A percentile compares a stretch with the other conserved stretches of the same genome.
phyloP scores from a whole-genome alignment of 2,888 invertebrate genomes.

The Rhamnusium bicolor region DNA sequence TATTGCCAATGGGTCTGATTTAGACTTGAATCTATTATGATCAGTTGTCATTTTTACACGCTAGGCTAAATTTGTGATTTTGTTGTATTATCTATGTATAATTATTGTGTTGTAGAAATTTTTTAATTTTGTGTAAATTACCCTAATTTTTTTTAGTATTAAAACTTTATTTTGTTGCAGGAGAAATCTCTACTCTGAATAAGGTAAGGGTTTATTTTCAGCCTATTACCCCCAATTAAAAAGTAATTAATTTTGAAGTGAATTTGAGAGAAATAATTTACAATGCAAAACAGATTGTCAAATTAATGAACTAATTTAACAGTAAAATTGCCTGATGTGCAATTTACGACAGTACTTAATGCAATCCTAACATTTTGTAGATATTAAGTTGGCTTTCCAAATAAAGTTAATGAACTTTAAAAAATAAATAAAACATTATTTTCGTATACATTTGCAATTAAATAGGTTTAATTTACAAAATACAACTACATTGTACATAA shows the following conservation, averaged over 20 bases:
- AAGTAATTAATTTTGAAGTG: slow-evolving; percentile 20
- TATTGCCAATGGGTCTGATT: no score
- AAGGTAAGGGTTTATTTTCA: slow-evolving; percentile 22
- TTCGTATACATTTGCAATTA: slow-evolving; percentile 7
- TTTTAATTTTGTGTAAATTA: no score
- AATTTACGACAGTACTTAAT: background rate
- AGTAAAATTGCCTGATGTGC: slow-evolving; percentile 41
- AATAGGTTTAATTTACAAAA: background rate
- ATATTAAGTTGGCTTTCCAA: background rate
- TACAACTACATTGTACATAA: background rate
- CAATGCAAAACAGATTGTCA: slow-evolving; percentile 8
- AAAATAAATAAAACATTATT: slow-evolving; percentile 10
- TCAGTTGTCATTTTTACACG: no score
- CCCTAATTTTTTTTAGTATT: background rate
- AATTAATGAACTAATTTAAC: slow-evolving; percentile 51
- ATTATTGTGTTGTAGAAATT: no score
- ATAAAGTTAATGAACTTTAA: slow-evolving; percentile 6
- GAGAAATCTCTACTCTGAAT: background rate
- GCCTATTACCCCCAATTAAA: slow-evolving; percentile 4
- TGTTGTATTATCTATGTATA: no score
- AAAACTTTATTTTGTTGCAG: slow-evolving; percentile 7
- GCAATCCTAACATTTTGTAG: background rate
- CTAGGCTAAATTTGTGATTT: no score
- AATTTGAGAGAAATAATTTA: background rate
- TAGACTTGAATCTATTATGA: no score